Evolutionary conservation across 2,113 vertebrate species (phyloP).

Genomic region (Machaerirhynchus nigripectus): DNA sequence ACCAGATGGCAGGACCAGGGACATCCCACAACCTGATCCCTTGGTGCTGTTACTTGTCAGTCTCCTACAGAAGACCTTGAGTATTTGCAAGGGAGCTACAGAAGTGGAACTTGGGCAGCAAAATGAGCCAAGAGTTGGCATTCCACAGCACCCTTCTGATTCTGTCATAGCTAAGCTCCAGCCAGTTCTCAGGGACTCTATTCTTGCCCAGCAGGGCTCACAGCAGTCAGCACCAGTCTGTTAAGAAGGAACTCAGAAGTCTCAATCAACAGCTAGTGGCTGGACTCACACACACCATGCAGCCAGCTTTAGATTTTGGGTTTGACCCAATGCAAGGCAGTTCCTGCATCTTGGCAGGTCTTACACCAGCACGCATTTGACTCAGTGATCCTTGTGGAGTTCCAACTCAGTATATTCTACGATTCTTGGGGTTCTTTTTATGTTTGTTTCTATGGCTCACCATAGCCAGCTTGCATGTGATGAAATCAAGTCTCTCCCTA

Average conservation of each 20-base stretch:
- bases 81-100: neutral
- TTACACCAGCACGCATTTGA: neutral
- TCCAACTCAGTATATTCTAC: neutral
- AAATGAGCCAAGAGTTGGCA: neutral
- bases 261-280: neutral
- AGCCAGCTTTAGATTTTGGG: neutral
- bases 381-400: neutral
- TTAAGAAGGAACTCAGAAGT: neutral
- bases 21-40: neutral
- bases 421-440: neutral
- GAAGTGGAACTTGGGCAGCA: neutral
- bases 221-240: neutral
- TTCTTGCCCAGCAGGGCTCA: neutral
- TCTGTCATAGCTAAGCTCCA: neutral
- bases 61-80: neutral
- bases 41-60: neutral
- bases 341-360: neutral
- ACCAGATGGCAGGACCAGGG: neutral
- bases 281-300: neutral
- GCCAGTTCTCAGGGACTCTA: neutral
- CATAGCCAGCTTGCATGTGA: neutral
- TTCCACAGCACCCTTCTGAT: neutral
- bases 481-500: neutral
- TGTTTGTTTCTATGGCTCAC: neutral
- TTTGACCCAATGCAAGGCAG: neutral